phyloP scores from a whole-genome alignment of 2,888 invertebrate genomes.

The Notocelia uddmanniana region DNA sequence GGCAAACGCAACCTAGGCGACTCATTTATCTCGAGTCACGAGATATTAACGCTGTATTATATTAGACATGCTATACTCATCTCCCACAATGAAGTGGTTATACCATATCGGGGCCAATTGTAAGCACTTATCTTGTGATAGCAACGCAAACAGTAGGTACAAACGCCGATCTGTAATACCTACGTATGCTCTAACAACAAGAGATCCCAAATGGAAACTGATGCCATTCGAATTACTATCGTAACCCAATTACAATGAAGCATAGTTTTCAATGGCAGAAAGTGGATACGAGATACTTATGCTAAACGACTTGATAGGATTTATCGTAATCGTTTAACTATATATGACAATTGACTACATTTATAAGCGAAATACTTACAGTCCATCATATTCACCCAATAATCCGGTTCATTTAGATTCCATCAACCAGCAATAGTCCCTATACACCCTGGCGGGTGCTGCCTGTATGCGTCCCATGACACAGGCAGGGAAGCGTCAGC shows the following conservation, averaged over 20 bases:
- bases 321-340: constrained; percentile 11
- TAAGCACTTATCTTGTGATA: constrained; percentile 33
- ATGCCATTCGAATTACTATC: background rate
- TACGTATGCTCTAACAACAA: background rate
- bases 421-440: too few species aligned
- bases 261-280: background rate
- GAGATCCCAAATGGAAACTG: background rate
- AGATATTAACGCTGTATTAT: background rate
- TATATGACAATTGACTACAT: background rate
- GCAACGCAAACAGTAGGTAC: background rate
- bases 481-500: too few species aligned
- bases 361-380: too few species aligned
- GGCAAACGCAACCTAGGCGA: too few species aligned
- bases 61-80: background rate
- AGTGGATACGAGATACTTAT: background rate
- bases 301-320: background rate
- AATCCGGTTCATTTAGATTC: too few species aligned
- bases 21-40: too few species aligned
- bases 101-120: constrained; percentile 36
- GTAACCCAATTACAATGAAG: background rate
- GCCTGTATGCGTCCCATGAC: too few species aligned
- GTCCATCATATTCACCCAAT: too few species aligned
- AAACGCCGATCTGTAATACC: background rate
- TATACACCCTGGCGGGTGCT: too few species aligned
- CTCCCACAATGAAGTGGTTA: constrained; percentile 17